Base-by-base conservation (phyloP, 1,140 invertebrate genomes). In the Drosophila neocordata region DNA sequence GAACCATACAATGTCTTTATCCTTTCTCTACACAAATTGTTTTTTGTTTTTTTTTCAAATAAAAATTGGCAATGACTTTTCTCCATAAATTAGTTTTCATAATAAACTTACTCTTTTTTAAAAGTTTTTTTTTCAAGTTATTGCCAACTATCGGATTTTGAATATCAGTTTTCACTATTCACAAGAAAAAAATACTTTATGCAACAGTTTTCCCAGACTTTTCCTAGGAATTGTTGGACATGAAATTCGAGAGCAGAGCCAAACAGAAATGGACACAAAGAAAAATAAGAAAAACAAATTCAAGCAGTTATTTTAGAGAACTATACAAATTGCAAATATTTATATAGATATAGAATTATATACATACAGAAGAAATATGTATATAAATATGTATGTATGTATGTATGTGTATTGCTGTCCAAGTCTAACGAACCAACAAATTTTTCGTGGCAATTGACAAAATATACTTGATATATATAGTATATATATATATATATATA, bases 291-390 rank as follows among this genome's bases (percentile, higher is more conserved):
- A 31, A 24, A 57, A 27, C n/a, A 52, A 38, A 59, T 52, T 44
- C 48, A 35, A 63, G 57, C 62, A 44, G 64, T 69, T 80, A 81
- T 81, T 81, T 81, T 81, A 83, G 75, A 84, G 38, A 84, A 84
- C 65, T 83, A 79, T 84, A 83, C 79, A 79, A 73, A 27, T 55
- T 27, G 55, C 15, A 55, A 22, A 64, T 53, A 56, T 35, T 69
- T 65, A 37, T 70, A 74, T 61, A 58, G 57, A 69, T 44, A 67
- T 44, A 74, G 58, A 48, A 52, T 52, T 35, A 56, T 44, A 68
- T 64, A 34, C 55, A 57, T 27, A 69, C 44, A 68, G 24, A 73
- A 9, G 65, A 64, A 72, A 72, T 69, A 59, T 71, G 71, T 70
- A 63, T 52, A 65, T 58, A 77, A 34, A 48, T 63, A 63, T 72